A percentile compares a stretch with the other conserved stretches of the same genome.
phyloP scores from a whole-genome alignment of 1,140 invertebrate genomes.

The Gyrodactylus bullatarudis region DNA sequence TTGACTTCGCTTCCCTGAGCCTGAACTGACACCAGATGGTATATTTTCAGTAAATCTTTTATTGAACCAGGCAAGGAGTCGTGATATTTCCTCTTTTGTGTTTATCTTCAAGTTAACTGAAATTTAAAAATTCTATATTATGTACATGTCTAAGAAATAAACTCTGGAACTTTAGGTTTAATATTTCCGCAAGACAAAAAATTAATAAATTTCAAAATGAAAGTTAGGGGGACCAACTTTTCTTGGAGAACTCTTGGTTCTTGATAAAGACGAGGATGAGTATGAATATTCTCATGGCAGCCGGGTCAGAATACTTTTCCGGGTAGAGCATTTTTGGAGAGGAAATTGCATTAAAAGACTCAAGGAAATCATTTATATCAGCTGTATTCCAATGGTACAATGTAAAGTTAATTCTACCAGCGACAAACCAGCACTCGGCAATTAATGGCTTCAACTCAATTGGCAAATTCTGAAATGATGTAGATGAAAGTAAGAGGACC shows the following conservation, averaged over 20 bases:
- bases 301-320: background rate
- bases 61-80: background rate
- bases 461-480: too few relatives aligned
- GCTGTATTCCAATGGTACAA: background rate
- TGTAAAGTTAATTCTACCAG: background rate
- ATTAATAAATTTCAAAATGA: background rate
- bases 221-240: background rate
- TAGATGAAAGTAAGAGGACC: too few relatives aligned
- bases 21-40: too few relatives aligned
- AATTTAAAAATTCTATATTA: too few relatives aligned
- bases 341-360: background rate
- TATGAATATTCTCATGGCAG: background rate
- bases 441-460: background rate
- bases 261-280: background rate
- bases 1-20: background rate
- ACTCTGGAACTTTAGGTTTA: too few relatives aligned
- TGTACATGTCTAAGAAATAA: too few relatives aligned
- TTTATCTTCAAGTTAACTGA: background rate
- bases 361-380: background rate
- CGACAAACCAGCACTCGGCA: background rate
- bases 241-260: background rate
- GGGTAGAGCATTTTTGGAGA: background rate
- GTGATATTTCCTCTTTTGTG: background rate
- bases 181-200: too few relatives aligned
- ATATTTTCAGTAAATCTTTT: too few relatives aligned